Evolutionary conservation across 1,140 invertebrate genomes (phyloP).

Genomic region (Drosophila teissieri): DNA sequence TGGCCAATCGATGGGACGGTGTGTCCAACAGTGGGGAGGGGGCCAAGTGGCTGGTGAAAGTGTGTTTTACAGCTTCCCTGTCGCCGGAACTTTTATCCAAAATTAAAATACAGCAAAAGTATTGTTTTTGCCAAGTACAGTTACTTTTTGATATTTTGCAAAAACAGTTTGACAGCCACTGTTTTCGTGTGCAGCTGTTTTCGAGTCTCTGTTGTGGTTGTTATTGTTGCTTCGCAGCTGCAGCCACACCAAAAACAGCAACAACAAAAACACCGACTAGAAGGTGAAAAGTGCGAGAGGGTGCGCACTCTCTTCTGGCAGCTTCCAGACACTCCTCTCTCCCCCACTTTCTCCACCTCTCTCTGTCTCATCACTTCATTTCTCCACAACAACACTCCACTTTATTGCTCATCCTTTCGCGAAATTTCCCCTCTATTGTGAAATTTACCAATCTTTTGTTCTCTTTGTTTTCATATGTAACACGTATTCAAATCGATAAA

Average conservation of each 20-base stretch:
- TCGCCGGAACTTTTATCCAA: conserved; percentile 2
- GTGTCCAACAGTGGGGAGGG: background rate
- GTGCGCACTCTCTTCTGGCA: conserved; percentile 43
- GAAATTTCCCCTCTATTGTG: background rate
- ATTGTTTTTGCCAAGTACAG: conserved; percentile 36
- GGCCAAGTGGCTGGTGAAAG: background rate
- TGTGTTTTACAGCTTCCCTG: background rate
- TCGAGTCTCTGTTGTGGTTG: conserved; percentile 60
- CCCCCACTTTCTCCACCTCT: background rate
- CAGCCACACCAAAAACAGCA: conserved; percentile 33
- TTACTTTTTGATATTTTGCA: conserved; percentile 36
- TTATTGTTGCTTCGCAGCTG: conserved; percentile 69
- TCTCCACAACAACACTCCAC: background rate
- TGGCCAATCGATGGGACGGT: conserved; percentile 5
- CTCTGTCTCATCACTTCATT: background rate
- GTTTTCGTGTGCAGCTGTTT: conserved; percentile 69
- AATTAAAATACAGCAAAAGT: background rate
- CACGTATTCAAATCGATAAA: background rate
- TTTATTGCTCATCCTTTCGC: background rate
- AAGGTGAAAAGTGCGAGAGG: conserved; percentile 5
- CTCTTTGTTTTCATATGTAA: background rate
- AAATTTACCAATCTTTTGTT: background rate
- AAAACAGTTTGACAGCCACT: conserved; percentile 56
- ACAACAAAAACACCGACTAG: background rate
- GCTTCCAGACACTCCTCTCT: conserved; percentile 39